Evolutionary conservation across 2,113 vertebrate genomes (phyloP), one percentile per base, ranked within the genome.

Genomic region (Mugil cephalus): DNA sequence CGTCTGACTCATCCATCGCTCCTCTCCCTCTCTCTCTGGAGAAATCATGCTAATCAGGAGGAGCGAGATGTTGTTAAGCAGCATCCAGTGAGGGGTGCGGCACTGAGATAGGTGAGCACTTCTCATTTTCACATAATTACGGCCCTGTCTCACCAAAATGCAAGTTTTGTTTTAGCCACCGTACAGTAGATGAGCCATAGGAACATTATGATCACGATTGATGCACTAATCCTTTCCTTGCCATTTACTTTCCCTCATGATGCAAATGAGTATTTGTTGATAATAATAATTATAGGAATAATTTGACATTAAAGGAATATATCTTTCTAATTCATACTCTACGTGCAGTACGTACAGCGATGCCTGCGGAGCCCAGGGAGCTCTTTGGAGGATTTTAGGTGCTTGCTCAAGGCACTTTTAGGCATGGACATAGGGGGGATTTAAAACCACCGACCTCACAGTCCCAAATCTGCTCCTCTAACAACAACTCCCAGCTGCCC

Each of bases 1-100:
- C 58, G 35, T 86, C 62, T 80, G 67, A 90, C 65, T 86, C 74
- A 88, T 77, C 77, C 72, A 70, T 69, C 3, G 38, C 77, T 80
- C 53, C 13, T 38, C 65, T 85, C 84, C 79, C 80, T 51, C 13
- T 38, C 65, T 85, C 84, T 80, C 80, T 51, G 39, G 73, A 84
- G 80, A 80, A 88, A 88, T 84, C 48, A 85, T 74, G 64, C 43
- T 79, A 83, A 90, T 82, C 58, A 71, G 53, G 54, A 42, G 0
- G 21, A 84, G 67, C 18, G 51, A 68, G 51, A 61, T 74, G 69
- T 74, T 70, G 55, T 79, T 50, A 56, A 46, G 69, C 60, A 73
- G 47, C 58, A 58, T 59, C 24, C 46, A 67, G 19, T 43, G 65
- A 69, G 69, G 72, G 74, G 50, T 77, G 69, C 61, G 59, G 51